Base-by-base conservation (phyloP, 1,140 invertebrate genomes). In the Arion vulgaris region DNA sequence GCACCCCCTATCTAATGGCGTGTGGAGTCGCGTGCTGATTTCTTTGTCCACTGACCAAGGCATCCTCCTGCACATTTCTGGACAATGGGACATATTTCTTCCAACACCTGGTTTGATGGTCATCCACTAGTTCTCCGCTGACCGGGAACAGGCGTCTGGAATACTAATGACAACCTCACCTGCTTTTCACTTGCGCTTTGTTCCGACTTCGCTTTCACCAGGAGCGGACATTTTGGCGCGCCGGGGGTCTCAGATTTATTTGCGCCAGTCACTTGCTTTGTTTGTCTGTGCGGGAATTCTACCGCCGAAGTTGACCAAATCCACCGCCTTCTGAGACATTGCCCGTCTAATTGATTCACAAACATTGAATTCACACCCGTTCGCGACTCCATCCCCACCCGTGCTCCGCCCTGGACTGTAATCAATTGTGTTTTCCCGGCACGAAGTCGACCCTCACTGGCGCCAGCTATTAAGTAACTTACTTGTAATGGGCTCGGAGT, bases 1-100 rank as follows among this genome's bases (percentile, higher is more conserved):
- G 62, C 62, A 32, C 62, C 28, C 17, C n/a, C 11, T n/a, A 66
- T 28, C 62, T 32, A 32, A 1, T 28, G 62, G 62, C 62, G 62
- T 28, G 62, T 66, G 62, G 62, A 66, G 62, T 66, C 62, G 62
- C 62, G 62, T 66, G 62, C n/a, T 57, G 32, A 32, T 66, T 66
- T 66, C 62, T 66, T 66, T 66, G 62, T 66, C n/a, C 62, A 7
- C 19, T 7, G 62, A 2, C 19, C 9, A 66, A 23, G 32, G 7
- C 62, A 66, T 66, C 62, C 11, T 28, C 32, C 62, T 32, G 7
- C 62, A 1, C 28, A 5, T 23, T 1, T 66, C n/a, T n/a, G n/a
- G 62, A 66, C 62, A 66, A 66, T 66, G 62, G 11, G 5, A n/a
- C 1, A n/a, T 7, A 7, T 32, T 5, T 17, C 32, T 5, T 66